These are phyloP conservation scores for Cryptosula pallasiana DNA, from an alignment of 2,888 invertebrate genomes.

Conservation along the genomic window DNA sequence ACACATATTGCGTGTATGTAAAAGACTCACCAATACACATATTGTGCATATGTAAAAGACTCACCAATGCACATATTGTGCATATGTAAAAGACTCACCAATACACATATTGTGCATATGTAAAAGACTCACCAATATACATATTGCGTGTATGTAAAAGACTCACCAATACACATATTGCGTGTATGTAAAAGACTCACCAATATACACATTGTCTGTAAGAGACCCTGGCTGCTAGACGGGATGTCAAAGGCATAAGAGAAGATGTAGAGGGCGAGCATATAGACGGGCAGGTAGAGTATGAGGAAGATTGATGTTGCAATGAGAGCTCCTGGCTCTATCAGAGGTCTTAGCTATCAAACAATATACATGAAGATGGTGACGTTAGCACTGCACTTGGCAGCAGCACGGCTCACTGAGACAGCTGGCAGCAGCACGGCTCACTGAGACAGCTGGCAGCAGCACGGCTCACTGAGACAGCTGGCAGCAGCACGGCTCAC, in stretches of 20 bases:
- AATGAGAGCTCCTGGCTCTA: conserved; percentile 36
- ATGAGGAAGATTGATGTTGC: conserved; percentile 38
- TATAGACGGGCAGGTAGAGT: conserved; percentile 70
- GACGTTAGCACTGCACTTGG: no score
- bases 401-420: no score
- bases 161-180: conserved; percentile 41
- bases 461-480: no score
- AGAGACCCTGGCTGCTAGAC: conserved; percentile 73
- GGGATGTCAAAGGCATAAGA: conserved; percentile 76
- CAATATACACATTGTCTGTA: conserved; percentile 37
- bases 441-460: no score
- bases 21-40: no score
- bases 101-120: no score
- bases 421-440: no score
- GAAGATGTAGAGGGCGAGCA: conserved; percentile 69
- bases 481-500: no score
- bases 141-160: conserved; percentile 34
- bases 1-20: conserved; percentile 37
- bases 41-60: conserved; percentile 29
- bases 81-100: no score
- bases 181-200: conserved; percentile 34
- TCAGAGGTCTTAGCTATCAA: conserved; percentile 40
- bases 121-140: conserved; percentile 38
- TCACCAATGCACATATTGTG: conserved; percentile 39
- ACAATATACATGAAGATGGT: no score